Conservation (phyloP, 2,113 vertebrate genomes). For the Monarcha castaneiventris region DNA sequence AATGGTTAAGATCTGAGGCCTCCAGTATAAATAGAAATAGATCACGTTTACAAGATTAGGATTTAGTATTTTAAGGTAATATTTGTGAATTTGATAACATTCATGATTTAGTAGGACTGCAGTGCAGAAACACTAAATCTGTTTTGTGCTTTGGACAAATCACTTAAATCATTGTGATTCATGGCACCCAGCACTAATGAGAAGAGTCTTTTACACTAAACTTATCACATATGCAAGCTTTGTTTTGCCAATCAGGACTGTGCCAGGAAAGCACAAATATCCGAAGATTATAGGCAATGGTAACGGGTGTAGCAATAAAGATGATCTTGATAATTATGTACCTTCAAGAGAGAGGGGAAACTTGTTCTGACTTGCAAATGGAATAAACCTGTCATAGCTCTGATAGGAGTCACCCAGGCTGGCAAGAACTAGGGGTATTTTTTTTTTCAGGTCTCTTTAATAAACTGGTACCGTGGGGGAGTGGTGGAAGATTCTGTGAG, state of each 20-base stretch:
- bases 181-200: neutral
- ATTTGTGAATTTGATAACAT: neutral
- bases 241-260: neutral
- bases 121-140: neutral
- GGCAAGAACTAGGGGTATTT: neutral
- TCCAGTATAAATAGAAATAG: neutral
- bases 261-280: constrained; percentile 39
- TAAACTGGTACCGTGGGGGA: neutral
- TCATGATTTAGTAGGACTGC: neutral
- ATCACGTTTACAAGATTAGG: neutral
- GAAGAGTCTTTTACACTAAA: neutral
- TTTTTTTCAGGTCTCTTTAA: neutral
- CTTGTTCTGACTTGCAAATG: constrained; percentile 62
- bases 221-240: constrained; percentile 17
- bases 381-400: constrained; percentile 49
- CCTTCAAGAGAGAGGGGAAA: constrained; percentile 30
- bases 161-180: constrained; percentile 39
- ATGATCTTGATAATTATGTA: constrained; percentile 40
- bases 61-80: neutral
- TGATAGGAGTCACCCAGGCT: constrained; percentile 35
- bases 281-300: constrained; percentile 14
- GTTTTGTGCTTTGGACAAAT: neutral
- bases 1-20: neutral
- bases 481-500: neutral
- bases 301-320: constrained; percentile 38